phyloP scores from a whole-genome alignment of 2,888 invertebrate species.

The Herminia tarsipennalis region DNA sequence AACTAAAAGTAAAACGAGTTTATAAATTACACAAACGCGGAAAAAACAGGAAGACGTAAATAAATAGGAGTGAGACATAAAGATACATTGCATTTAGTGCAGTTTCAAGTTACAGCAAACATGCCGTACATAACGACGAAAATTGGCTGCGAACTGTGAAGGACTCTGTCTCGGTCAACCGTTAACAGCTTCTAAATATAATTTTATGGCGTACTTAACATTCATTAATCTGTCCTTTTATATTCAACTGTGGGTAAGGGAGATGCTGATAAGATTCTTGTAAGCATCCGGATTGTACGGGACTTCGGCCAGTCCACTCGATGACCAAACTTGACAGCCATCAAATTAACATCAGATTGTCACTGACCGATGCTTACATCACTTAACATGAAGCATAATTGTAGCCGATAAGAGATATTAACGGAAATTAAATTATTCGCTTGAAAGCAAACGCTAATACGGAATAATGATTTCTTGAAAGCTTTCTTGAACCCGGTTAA shows the following conservation, averaged over 20 bases:
- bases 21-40: background rate
- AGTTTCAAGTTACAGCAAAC: constrained; percentile 51
- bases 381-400: constrained; percentile 63
- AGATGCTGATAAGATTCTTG: constrained; percentile 46
- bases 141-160: constrained; percentile 42
- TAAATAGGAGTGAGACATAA: constrained; percentile 46
- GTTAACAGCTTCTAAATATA: constrained; percentile 25
- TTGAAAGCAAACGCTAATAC: constrained; percentile 46
- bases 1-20: constrained; percentile 3
- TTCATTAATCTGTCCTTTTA: constrained; percentile 29
- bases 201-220: constrained; percentile 24
- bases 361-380: constrained; percentile 63
- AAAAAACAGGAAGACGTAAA: constrained; percentile 46
- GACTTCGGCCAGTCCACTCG: constrained; percentile 46
- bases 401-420: constrained; percentile 65
- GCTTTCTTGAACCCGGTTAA: constrained; percentile 36
- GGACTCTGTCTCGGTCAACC: constrained; percentile 6
- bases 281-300: constrained; percentile 44
- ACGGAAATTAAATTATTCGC: constrained; percentile 67
- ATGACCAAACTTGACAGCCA: constrained; percentile 60
- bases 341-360: constrained; percentile 76
- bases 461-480: constrained; percentile 44
- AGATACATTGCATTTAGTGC: constrained; percentile 40
- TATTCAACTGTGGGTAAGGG: constrained; percentile 29
- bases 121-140: constrained; percentile 33